Conservation (phyloP, 2,888 invertebrate species). For the Alloscopus bannaensis region DNA sequence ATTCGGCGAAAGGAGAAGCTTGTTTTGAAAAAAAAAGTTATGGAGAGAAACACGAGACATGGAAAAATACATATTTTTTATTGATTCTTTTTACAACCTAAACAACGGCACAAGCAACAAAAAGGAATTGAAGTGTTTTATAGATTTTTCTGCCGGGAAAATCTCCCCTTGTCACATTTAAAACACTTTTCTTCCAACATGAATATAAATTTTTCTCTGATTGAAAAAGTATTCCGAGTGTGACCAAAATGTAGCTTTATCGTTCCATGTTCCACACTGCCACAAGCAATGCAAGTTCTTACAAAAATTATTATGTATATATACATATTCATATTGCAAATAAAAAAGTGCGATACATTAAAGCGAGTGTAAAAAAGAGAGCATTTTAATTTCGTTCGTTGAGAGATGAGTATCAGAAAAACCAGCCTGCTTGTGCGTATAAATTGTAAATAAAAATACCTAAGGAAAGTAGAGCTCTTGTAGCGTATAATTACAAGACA, state of each 20-base stretch:
- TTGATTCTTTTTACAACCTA: no score
- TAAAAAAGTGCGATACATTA: neutral
- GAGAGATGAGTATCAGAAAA: conserved; percentile 41
- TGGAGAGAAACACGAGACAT: no score
- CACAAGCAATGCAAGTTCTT: no score
- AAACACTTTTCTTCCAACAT: conserved; percentile 46
- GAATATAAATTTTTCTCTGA: no score
- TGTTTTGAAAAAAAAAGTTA: neutral
- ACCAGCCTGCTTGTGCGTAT: neutral
- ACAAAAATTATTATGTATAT: no score
- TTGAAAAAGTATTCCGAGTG: no score
- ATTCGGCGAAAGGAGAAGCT: neutral
- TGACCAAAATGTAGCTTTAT: no score
- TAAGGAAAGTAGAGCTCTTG: conserved; percentile 7
- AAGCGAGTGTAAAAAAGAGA: neutral
- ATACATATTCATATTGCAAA: neutral
- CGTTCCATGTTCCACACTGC: no score
- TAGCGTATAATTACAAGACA: conserved; percentile 59
- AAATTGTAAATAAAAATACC: no score
- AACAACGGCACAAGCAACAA: conserved; percentile 13
- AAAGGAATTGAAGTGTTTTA: conserved; percentile 28
- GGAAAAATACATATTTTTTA: no score
- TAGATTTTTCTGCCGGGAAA: conserved; percentile 22
- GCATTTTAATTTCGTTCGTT: conserved; percentile 36
- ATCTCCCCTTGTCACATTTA: conserved; percentile 55